A percentile compares a stretch with the other conserved stretches of the same genome.
phyloP scores from a whole-genome alignment of 2,113 vertebrate genomes.

The Theropithecus gelada region DNA sequence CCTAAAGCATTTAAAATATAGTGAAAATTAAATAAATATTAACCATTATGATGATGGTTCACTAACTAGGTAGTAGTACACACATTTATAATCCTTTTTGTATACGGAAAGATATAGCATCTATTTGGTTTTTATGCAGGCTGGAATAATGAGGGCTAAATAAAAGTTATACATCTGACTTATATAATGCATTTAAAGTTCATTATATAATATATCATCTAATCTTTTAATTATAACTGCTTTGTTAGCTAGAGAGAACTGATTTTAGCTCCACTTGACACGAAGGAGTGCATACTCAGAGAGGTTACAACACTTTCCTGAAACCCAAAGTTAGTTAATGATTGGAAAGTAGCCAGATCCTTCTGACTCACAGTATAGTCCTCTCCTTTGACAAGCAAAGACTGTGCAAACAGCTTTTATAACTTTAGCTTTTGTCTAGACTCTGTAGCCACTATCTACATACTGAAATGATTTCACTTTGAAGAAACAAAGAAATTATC shows the following conservation, averaged over 20 bases:
- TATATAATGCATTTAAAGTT: neutral
- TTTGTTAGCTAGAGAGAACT: neutral
- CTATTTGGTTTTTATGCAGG: neutral
- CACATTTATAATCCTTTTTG: neutral
- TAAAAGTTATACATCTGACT: neutral
- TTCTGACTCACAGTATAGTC: neutral
- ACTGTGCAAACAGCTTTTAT: neutral
- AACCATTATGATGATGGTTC: neutral
- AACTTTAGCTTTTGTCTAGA: neutral
- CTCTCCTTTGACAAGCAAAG: neutral
- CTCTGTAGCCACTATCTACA: slow-evolving; percentile 13
- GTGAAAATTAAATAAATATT: neutral
- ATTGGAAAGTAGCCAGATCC: neutral
- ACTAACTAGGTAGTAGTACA: neutral
- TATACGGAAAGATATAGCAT: neutral
- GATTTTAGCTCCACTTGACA: neutral
- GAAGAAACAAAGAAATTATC: slow-evolving; percentile 51
- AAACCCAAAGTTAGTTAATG: neutral
- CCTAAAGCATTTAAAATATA: neutral
- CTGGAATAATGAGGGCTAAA: neutral
- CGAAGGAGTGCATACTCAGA: neutral
- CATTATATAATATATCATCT: neutral
- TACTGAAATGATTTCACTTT: slow-evolving; percentile 60
- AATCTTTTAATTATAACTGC: neutral
- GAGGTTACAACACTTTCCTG: neutral